Base-by-base conservation (phyloP, 2,113 vertebrate species). In the Gnathonemus longibarbis region DNA sequence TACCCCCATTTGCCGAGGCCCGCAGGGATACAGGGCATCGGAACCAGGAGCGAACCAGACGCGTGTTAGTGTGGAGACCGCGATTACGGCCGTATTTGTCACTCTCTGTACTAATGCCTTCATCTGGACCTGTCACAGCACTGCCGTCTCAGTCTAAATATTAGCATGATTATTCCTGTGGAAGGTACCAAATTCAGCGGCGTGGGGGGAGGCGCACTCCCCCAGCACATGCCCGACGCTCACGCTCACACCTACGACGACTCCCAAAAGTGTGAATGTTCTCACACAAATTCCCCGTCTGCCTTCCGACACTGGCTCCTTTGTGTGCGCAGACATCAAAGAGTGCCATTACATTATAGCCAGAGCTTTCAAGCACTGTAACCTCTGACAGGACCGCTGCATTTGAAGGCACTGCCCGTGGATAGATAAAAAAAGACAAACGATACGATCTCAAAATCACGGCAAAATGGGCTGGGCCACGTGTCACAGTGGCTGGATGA, bases 241-340 rank as follows among this genome's bases (percentile, higher is more conserved):
- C 74, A 8, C 74, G 35, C 74, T 80, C 74, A 80, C 74, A 80
- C 62, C 62, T 70, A 70, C 62, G 13, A 49, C 15, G 53, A 45
- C n/a, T 35, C 50, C 24, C 50, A 17, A 11, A 46, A 39, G 49
- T 27, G 52, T 66, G 45, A 66, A 66, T 70, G 27, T 49, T 85
- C 80, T 90, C 87, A 88, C 49, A 88, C 53, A 19, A 49, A 53
- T 50, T 66, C 21, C 62, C 74, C 21, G 56, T 84, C n/a, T 48
- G 87, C 87, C 50, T 88, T 27, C 84, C 66, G 45, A 84, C 42
- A 91, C 53, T 31, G 50, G 39, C 70, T 6, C 24, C 70, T 88
- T 85, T 90, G 89, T 90, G 70, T 85, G 24, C 21, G 15, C 86
- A 2, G 45, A 88, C 91, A 66, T 91, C 91, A 91, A 91, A 91